phyloP scores from a whole-genome alignment of 2,113 vertebrate species.

The Craseonycteris thonglongyai region DNA sequence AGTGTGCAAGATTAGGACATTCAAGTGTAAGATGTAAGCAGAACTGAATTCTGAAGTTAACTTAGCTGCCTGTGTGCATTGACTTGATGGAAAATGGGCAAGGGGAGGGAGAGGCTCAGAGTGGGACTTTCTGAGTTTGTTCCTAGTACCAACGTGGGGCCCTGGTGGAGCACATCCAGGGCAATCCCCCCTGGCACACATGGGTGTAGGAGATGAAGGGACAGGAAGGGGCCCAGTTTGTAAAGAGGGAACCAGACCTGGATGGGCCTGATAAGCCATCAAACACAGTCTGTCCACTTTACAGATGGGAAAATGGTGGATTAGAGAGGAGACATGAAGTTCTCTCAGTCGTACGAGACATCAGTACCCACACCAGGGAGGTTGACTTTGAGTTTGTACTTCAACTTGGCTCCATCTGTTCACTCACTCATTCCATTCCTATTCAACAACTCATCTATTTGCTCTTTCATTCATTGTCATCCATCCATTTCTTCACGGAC shows the following conservation, averaged over 20 bases:
- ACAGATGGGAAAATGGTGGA: neutral
- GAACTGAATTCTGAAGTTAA: neutral
- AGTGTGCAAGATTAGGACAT: neutral
- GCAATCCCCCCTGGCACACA: too few relatives aligned
- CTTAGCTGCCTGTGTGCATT: accelerated
- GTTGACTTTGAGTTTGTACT: neutral
- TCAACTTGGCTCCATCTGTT: neutral
- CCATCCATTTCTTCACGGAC: neutral
- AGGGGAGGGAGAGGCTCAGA: neutral
- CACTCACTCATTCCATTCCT: neutral
- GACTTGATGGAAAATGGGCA: neutral
- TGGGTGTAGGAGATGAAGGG: neutral
- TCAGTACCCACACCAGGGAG: neutral
- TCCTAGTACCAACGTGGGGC: too few relatives aligned
- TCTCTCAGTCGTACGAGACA: neutral
- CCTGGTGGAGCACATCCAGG: neutral
- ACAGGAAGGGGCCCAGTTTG: neutral
- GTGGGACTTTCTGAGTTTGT: neutral
- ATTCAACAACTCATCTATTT: neutral
- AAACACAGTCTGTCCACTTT: neutral
- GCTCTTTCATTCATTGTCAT: neutral
- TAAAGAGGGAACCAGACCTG: neutral
- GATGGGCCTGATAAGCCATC: neutral
- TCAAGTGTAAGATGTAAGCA: neutral
- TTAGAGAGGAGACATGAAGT: neutral